Evolutionary conservation across 2,113 vertebrate species (phyloP).

Genomic region (Paedocypris sp.): DNA sequence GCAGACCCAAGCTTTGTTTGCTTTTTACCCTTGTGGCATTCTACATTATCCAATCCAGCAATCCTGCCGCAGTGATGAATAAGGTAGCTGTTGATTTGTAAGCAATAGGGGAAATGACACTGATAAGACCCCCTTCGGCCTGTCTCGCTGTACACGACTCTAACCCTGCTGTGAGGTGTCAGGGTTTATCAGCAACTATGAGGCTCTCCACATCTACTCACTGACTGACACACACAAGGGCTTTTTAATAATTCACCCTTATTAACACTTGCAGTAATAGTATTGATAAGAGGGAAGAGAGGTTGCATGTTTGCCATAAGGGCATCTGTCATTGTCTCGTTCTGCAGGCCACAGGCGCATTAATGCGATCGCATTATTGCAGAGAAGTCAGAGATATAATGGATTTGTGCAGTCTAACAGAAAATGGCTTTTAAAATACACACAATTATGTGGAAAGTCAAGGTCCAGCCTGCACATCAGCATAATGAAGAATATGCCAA

Average conservation of each 20-base stretch:
- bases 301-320: slow-evolving; percentile 64
- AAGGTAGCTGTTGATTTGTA: not conserved
- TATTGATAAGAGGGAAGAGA: slow-evolving; percentile 46
- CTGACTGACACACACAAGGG: slow-evolving; percentile 32
- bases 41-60: not conserved
- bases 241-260: slow-evolving; percentile 34
- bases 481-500: slow-evolving; percentile 78
- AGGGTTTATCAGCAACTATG: slow-evolving; percentile 47
- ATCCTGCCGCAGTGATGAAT: not conserved
- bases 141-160: slow-evolving; percentile 31
- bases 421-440: slow-evolving; percentile 97
- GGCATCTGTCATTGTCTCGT: slow-evolving; percentile 93
- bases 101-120: not conserved
- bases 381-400: slow-evolving; percentile 82
- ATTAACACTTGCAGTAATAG: slow-evolving; percentile 45
- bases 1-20: too few relatives aligned
- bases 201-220: slow-evolving; percentile 36
- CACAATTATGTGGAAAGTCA: slow-evolving; percentile 87
- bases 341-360: slow-evolving; percentile 60
- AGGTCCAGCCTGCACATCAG: slow-evolving; percentile 64
- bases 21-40: too few relatives aligned
- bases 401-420: slow-evolving; percentile 99
- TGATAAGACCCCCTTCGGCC: not conserved
- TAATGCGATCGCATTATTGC: slow-evolving; percentile 90
- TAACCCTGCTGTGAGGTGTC: slow-evolving; percentile 44